A percentile compares a stretch with the other conserved stretches of the same genome.
Conservation (phyloP, 2,113 vertebrate genomes). For the Falco punctatus region DNA sequence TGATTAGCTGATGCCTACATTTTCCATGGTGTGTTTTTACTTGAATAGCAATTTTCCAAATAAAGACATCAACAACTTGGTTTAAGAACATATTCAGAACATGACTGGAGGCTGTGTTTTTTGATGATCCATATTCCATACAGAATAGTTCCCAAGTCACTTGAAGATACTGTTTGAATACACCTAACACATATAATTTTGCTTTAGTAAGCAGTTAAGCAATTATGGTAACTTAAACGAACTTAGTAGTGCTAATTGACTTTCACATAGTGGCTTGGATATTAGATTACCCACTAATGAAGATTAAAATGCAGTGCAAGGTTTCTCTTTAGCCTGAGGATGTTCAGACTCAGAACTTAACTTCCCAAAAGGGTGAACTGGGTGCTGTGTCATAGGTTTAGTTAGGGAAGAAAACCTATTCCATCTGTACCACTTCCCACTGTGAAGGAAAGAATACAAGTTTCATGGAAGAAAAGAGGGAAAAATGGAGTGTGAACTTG, state of each 20-base stretch:
- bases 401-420: background rate
- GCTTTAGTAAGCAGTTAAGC: background rate
- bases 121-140: background rate
- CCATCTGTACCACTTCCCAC: background rate
- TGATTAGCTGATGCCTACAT: background rate
- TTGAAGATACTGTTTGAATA: background rate
- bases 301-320: background rate
- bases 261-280: background rate
- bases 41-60: background rate
- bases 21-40: background rate
- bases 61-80: background rate
- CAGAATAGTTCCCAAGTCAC: background rate
- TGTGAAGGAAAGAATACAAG: background rate
- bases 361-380: background rate
- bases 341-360: background rate
- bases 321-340: background rate
- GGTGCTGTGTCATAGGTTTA: background rate
- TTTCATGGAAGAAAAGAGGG: background rate
- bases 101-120: background rate
- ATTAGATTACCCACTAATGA: background rate
- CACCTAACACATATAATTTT: background rate
- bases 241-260: background rate
- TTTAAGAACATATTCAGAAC: background rate
- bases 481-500: background rate
- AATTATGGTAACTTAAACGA: background rate